Evolutionary conservation across 2,888 invertebrate genomes (phyloP).

Genomic region (Cerceris rybyensis): DNA sequence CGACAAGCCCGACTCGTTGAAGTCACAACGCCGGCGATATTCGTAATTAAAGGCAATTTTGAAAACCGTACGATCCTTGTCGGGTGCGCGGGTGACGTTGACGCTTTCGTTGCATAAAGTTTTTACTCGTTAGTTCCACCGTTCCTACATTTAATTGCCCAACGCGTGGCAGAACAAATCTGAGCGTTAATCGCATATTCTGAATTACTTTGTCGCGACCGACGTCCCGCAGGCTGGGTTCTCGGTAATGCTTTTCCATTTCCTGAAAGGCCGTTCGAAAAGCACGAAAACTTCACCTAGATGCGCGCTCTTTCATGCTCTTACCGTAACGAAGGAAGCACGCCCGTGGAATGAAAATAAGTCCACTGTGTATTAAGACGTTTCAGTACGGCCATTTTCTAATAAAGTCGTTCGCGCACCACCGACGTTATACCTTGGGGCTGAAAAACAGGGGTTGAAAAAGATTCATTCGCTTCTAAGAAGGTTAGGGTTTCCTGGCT

Average conservation of each 20-base stretch:
- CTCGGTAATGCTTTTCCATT: slow-evolving; percentile 7
- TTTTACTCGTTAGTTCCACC: slow-evolving; percentile 52
- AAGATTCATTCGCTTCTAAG: slow-evolving; percentile 74
- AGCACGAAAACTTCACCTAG: background rate
- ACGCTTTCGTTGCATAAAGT: slow-evolving; percentile 25
- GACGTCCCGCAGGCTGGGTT: background rate
- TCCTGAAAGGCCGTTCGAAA: slow-evolving; percentile 8
- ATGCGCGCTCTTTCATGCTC: slow-evolving; percentile 11
- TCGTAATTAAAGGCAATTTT: slow-evolving; percentile 62
- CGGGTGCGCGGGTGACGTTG: slow-evolving; percentile 23
- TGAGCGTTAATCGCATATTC: slow-evolving; percentile 48
- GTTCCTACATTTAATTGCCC: slow-evolving; percentile 52
- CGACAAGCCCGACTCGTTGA: slow-evolving; percentile 33
- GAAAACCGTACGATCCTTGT: slow-evolving; percentile 47
- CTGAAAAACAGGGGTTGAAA: slow-evolving; percentile 75
- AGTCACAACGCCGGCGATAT: slow-evolving; percentile 39
- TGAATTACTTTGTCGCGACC: slow-evolving; percentile 40
- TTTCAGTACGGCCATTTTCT: slow-evolving; percentile 76
- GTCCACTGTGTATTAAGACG: slow-evolving; percentile 72
- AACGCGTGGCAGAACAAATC: slow-evolving; percentile 43
- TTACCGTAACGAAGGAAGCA: slow-evolving; percentile 3
- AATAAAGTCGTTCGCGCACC: slow-evolving; percentile 75
- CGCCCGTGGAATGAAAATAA: slow-evolving; percentile 27
- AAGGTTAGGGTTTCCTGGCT: slow-evolving; percentile 67
- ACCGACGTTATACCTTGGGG: slow-evolving; percentile 38